Evolutionary conservation across 2,113 vertebrate genomes (phyloP).

Genomic region (Sebastes fasciatus): DNA sequence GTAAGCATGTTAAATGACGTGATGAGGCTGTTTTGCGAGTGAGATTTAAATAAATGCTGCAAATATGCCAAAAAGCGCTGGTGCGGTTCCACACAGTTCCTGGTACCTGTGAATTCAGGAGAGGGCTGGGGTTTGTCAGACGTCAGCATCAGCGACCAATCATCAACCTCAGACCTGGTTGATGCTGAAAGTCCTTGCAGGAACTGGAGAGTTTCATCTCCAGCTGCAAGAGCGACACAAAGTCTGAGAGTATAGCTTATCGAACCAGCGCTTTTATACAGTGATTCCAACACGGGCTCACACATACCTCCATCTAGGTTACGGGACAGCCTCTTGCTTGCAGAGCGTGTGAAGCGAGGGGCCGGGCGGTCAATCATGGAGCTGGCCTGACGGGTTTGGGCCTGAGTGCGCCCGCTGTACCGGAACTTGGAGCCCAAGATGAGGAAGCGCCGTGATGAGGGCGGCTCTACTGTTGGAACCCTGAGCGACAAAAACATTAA

Average conservation of each 20-base stretch:
- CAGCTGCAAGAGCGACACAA: conserved; percentile 63
- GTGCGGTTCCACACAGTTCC: conserved; percentile 24
- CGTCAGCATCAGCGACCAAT: conserved; percentile 71
- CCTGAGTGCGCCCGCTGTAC: conserved; percentile 94
- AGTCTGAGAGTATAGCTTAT: conserved; percentile 24
- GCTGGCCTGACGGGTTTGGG: conserved; percentile 93
- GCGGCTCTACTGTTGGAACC: conserved; percentile 91
- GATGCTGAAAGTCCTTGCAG: conserved; percentile 56
- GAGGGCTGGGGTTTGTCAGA: conserved; percentile 57
- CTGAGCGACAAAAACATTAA: conserved; percentile 71
- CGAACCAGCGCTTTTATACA: neutral
- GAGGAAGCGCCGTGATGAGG: conserved; percentile 90
- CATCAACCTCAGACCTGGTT: conserved; percentile 67
- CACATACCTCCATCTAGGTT: conserved; percentile 92
- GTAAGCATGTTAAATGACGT: conserved; percentile 22
- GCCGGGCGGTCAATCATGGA: conserved; percentile 92
- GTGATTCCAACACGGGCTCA: neutral
- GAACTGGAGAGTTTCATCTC: conserved; percentile 70
- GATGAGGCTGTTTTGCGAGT: conserved; percentile 17
- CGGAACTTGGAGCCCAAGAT: conserved; percentile 94
- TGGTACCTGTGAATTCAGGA: conserved; percentile 72
- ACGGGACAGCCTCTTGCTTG: conserved; percentile 93
- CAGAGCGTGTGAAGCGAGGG: conserved; percentile 92
- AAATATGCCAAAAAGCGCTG: conserved; percentile 38
- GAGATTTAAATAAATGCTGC: conserved; percentile 4